Evolutionary conservation across 2,797 vertebrate genomes (phyloP), one percentile per base, ranked within the genome.

Genomic region (Graptemys geographica): DNA sequence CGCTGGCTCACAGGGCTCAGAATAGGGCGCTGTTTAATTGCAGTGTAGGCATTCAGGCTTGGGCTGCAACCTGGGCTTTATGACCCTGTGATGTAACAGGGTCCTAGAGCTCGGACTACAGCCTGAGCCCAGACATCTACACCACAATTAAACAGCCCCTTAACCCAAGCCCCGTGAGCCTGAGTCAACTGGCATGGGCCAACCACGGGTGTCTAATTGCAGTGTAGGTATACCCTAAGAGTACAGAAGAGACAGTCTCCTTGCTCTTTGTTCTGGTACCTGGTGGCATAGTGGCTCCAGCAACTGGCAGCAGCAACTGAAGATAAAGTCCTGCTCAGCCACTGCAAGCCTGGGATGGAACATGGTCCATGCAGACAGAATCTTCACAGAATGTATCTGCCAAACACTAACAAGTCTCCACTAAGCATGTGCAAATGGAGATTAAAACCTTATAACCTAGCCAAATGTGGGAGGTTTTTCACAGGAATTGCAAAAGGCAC

Each of bases 341-440:
- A 37, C 47, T 89, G 8, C 72, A 49, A 4, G 7, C 10, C 1
- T 27, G 76, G 80, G 87, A 62, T 74, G 86, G 91, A 95, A 52
- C 57, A 44, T 72, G 21, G 90, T 90, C 80, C 90, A 51, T 62
- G 56, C 8, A 7, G 85, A 90, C 53, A 92, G 53, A 90, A 85
- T 90, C 92, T 96, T 76, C 33, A 80, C 81, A 78, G 53, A 92
- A 89, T 59, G 23, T 53, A 92, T 59, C 91, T 94, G 69, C 79
- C 91, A 83, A 89, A 88, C 13, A 62, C 23, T 87, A 53, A 47
- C 41, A 76, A 87, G 83, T 12, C 28, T 37, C 72, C 74, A 4
- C 2, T 8, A 72, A 95, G 76, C 82, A 41, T 84, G 95, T 44
- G 41, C 11, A 41, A 11, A 21, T 41, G 37, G 72, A 44, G 37